These are phyloP conservation scores for Cynopterus brachyotis DNA, from an alignment of 2,113 vertebrate genomes.

Conservation along the genomic window DNA sequence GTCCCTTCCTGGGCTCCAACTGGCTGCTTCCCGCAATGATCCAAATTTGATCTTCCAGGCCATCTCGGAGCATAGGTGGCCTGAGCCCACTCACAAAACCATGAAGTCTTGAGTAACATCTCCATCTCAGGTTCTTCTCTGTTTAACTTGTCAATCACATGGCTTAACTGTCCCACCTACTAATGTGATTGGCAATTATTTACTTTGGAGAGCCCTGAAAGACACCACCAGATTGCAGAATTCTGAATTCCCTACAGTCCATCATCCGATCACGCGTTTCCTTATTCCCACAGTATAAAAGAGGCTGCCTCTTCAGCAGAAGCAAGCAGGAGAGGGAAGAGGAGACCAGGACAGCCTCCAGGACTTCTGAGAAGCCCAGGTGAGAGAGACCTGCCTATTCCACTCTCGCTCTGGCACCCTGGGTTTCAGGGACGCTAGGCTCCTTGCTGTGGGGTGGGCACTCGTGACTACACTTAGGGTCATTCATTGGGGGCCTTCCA, in stretches of 20 bases:
- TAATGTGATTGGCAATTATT: constrained; percentile 68
- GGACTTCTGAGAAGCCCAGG: constrained; percentile 28
- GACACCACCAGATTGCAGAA: constrained; percentile 7
- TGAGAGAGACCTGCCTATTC: constrained; percentile 36
- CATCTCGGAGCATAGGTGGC: background rate
- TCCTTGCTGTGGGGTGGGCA: background rate
- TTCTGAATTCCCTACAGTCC: constrained; percentile 42
- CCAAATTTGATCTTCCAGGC: background rate
- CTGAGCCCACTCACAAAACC: background rate
- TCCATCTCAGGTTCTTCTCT: constrained; percentile 66
- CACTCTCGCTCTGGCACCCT: accelerated
- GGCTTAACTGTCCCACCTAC: constrained; percentile 34
- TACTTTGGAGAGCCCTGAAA: constrained; percentile 69
- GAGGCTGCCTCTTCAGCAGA: background rate
- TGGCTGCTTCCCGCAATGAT: background rate
- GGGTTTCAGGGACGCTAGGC: background rate
- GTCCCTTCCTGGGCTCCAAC: background rate
- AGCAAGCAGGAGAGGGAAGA: background rate
- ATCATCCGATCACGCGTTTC: constrained; percentile 38
- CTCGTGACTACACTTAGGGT: background rate
- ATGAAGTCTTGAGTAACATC: constrained; percentile 66
- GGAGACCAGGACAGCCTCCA: background rate
- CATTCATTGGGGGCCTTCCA: background rate
- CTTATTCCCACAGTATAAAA: constrained; percentile 64
- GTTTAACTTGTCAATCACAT: constrained; percentile 56